These are phyloP conservation scores for Wasmannia auropunctata DNA, from an alignment of 1,140 invertebrate species.

Conservation along the genomic window DNA sequence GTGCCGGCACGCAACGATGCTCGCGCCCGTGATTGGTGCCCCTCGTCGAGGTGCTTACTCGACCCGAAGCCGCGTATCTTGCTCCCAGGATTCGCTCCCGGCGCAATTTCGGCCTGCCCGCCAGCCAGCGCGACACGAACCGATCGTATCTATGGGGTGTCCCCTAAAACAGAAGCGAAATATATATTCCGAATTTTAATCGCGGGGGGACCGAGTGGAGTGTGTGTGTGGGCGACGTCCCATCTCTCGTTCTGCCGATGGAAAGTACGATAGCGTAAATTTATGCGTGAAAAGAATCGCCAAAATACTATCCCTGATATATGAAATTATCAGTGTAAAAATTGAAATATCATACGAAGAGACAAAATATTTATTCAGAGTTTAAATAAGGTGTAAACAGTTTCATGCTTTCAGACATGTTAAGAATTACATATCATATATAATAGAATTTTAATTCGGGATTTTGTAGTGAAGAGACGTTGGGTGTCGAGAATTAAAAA, in stretches of 20 bases:
- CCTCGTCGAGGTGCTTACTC: constrained; percentile 62
- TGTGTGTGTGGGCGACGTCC: too few relatives aligned
- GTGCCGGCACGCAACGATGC: constrained; percentile 79
- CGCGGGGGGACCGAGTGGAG: too few relatives aligned
- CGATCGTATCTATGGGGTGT: constrained; percentile 46
- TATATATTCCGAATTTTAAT: background rate
- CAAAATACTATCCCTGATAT: background rate
- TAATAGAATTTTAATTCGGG: background rate
- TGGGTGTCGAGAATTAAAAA: background rate
- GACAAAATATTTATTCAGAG: background rate
- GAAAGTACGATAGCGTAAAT: background rate
- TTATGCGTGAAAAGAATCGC: background rate
- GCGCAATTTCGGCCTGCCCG: constrained; percentile 55
- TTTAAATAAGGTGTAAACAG: background rate
- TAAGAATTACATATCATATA: too few relatives aligned
- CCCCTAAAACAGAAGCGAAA: background rate
- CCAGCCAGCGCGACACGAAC: constrained; percentile 49
- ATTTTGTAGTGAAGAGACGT: background rate
- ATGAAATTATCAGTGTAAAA: background rate
- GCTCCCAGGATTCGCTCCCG: constrained; percentile 59
- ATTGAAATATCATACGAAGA: too few relatives aligned
- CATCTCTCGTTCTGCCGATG: background rate
- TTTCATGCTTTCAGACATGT: background rate
- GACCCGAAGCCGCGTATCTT: constrained; percentile 59
- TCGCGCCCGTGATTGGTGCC: constrained; percentile 76